A percentile compares a stretch with the other conserved stretches of the same genome.
phyloP scores from a whole-genome alignment of 2,888 invertebrate genomes.

The Lasioglossum malachurum region DNA sequence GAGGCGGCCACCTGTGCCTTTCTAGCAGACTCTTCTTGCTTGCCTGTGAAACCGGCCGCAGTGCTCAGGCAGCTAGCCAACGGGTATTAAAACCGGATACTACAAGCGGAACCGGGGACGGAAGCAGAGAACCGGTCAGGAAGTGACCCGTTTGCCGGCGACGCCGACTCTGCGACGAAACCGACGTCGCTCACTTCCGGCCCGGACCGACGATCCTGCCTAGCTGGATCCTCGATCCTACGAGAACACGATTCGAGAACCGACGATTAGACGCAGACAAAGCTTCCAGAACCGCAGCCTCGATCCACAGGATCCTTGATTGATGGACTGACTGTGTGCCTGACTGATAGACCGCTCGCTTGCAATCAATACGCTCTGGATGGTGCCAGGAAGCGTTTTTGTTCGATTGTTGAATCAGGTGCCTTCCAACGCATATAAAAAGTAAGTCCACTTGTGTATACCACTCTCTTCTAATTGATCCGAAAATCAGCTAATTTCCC shows the following conservation, averaged over 20 bases:
- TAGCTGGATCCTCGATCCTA: background rate
- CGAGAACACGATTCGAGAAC: background rate
- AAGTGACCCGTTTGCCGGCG: conserved; percentile 79
- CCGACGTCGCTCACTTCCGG: conserved; percentile 65
- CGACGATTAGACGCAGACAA: background rate
- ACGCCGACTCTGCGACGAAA: conserved; percentile 72
- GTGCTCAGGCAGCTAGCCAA: conserved; percentile 67
- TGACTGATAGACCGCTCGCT: background rate
- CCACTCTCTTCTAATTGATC: background rate
- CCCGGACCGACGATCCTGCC: conserved; percentile 30
- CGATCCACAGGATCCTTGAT: background rate
- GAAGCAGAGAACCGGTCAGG: conserved; percentile 79
- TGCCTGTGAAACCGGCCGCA: conserved; percentile 3
- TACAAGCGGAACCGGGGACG: conserved; percentile 77
- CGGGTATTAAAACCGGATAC: conserved; percentile 81
- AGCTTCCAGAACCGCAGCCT: background rate
- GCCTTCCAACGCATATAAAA: too few species aligned
- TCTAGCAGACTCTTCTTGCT: background rate
- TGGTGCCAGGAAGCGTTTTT: background rate
- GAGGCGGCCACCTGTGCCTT: conserved; percentile 29
- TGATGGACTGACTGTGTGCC: background rate
- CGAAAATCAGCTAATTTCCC: background rate
- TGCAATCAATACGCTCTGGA: background rate
- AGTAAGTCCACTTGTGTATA: too few species aligned
- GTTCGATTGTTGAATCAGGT: too few species aligned